phyloP scores from a whole-genome alignment of 2,113 vertebrate species.

The Lota lota region DNA sequence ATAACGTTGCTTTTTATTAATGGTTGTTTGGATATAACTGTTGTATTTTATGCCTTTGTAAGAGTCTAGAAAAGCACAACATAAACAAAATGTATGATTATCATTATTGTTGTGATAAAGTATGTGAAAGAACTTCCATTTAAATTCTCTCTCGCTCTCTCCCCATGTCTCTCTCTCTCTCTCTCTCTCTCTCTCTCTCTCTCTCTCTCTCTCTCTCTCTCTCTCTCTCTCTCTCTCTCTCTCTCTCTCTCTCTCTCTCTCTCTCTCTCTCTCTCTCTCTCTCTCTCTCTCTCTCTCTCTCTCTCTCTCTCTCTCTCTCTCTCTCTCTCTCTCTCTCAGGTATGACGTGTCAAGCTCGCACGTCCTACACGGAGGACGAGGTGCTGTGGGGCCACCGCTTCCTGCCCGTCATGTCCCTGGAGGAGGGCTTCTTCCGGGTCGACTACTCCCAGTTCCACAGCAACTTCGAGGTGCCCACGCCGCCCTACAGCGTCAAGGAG shows the following conservation, averaged over 20 bases:
- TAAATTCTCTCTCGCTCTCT: neutral
- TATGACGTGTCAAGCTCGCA: constrained; percentile 89
- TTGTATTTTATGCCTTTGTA: too few species aligned
- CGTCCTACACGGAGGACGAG: constrained; percentile 87
- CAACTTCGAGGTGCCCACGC: constrained; percentile 85
- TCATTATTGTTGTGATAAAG: too few species aligned
- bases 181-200: too few species aligned
- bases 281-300: neutral
- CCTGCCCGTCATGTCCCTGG: constrained; percentile 87
- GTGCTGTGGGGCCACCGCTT: constrained; percentile 90
- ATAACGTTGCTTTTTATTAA: too few species aligned
- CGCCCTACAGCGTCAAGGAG: constrained; percentile 83
- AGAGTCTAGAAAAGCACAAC: too few species aligned
- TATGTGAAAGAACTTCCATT: too few species aligned
- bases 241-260: neutral
- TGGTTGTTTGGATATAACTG: too few species aligned
- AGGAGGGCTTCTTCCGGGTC: constrained; percentile 86
- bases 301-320: constrained; percentile 1
- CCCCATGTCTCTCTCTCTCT: too few species aligned
- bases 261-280: too few species aligned
- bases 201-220: too few species aligned
- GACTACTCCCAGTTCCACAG: constrained; percentile 90
- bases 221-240: neutral
- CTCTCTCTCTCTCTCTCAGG: constrained; percentile 59
- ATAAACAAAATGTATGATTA: too few species aligned